A percentile compares a stretch with the other conserved stretches of the same genome.
phyloP scores from a whole-genome alignment of 2,797 vertebrate genomes.

The Lepus oiostolus region DNA sequence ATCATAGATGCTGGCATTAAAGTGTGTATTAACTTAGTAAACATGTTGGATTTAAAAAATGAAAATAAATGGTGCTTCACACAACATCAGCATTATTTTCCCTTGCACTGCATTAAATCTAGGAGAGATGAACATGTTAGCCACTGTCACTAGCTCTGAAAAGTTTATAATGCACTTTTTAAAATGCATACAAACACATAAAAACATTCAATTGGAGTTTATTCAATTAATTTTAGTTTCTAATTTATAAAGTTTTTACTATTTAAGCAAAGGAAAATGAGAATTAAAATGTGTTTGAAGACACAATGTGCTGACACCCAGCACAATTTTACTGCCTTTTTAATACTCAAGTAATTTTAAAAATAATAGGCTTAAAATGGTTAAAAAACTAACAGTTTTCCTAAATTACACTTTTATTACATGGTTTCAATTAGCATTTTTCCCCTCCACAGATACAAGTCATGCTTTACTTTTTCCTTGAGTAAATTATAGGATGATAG shows the following conservation, averaged over 20 bases:
- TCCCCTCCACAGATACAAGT: constrained; percentile 81
- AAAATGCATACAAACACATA: constrained; percentile 85
- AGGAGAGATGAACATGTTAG: not conserved
- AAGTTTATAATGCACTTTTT: constrained; percentile 71
- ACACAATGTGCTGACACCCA: constrained; percentile 83
- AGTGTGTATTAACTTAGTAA: constrained; percentile 61
- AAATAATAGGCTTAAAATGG: constrained; percentile 88
- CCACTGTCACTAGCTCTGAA: constrained; percentile 64
- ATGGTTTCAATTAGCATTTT: constrained; percentile 85
- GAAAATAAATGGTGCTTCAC: constrained; percentile 74
- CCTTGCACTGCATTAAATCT: not conserved
- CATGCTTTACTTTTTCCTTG: constrained; percentile 70
- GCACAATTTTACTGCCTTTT: constrained; percentile 86
- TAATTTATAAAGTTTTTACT: constrained; percentile 87
- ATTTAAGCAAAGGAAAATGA: constrained; percentile 87
- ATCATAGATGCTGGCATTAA: not conserved
- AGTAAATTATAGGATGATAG: constrained; percentile 82
- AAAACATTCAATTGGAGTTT: constrained; percentile 84
- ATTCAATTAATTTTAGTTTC: constrained; percentile 88
- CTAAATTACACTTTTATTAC: constrained; percentile 89
- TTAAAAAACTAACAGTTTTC: constrained; percentile 84
- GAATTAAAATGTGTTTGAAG: constrained; percentile 80
- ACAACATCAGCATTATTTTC: constrained; percentile 36
- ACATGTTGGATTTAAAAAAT: constrained; percentile 27
- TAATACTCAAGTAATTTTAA: constrained; percentile 88